Evolutionary conservation across 2,797 vertebrate species (phyloP).

Genomic region (Sebastes hopkinsi): DNA sequence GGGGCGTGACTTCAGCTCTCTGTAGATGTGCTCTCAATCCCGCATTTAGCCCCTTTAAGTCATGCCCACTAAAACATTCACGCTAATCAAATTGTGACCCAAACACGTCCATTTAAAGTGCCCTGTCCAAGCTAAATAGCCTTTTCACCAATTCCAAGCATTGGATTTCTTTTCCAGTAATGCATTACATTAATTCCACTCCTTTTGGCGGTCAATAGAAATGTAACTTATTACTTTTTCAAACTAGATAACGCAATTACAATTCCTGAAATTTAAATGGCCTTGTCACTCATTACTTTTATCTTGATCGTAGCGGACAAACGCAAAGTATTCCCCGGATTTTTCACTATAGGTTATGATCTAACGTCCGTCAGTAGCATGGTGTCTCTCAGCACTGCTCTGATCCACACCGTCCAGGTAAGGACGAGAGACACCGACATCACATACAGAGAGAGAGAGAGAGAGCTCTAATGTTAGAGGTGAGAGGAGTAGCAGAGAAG

Average conservation of each 20-base stretch:
- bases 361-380: background rate
- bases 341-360: no score
- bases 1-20: rapidly evolving
- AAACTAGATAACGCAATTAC: background rate
- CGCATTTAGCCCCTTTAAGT: background rate
- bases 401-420: background rate
- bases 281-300: background rate
- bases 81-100: background rate
- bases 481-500: background rate
- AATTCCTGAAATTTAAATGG: background rate
- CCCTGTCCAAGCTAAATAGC: background rate
- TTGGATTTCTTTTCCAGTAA: no score
- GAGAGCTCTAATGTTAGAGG: background rate
- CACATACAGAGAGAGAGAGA: background rate
- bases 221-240: background rate
- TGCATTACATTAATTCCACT: background rate
- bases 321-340: rapidly evolving
- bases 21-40: rapidly evolving
- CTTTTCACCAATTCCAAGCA: background rate
- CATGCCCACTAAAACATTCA: background rate
- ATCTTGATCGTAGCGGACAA: no score
- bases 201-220: background rate
- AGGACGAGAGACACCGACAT: background rate
- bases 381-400: background rate
- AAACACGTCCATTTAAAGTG: background rate